These are phyloP conservation scores for Meandrusa payeni DNA, from an alignment of 2,888 invertebrate genomes.

Conservation along the genomic window DNA sequence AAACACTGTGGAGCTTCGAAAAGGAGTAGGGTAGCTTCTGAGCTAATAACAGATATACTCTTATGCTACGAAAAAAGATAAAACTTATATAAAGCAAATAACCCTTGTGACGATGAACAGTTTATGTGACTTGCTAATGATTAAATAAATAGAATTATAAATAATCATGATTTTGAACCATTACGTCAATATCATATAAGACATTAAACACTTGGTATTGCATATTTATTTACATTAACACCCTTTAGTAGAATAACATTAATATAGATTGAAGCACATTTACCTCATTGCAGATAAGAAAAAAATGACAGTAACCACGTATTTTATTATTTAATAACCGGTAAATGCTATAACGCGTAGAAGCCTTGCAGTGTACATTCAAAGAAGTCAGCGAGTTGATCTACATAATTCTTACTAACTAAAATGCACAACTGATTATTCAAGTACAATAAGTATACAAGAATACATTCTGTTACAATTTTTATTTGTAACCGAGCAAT, in stretches of 20 bases:
- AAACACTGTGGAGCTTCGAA: no score
- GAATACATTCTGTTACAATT: not conserved
- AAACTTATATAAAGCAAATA: no score
- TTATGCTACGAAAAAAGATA: no score
- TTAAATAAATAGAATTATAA: slow-evolving; percentile 8
- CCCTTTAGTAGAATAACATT: slow-evolving; percentile 2
- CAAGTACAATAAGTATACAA: slow-evolving; percentile 9
- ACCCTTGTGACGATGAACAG: no score
- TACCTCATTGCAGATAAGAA: slow-evolving; percentile 3
- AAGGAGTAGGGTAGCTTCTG: no score
- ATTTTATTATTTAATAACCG: slow-evolving; percentile 17
- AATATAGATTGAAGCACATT: slow-evolving; percentile 1
- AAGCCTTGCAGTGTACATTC: slow-evolving; percentile 12
- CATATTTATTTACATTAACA: slow-evolving; percentile 11
- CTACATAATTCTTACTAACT: slow-evolving; percentile 15
- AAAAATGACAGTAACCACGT: not conserved
- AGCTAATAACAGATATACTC: no score
- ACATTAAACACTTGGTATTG: not conserved
- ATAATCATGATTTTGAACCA: no score
- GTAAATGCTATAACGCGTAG: slow-evolving; percentile 5
- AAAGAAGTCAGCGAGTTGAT: not conserved
- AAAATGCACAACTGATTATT: slow-evolving; percentile 5
- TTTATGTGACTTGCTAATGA: no score
- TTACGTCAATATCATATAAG: no score
- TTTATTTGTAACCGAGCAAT: not conserved